A percentile compares a stretch with the other conserved stretches of the same genome.
phyloP scores from a whole-genome alignment of 1,140 invertebrate species.

The Gonatopus flavifemur region DNA sequence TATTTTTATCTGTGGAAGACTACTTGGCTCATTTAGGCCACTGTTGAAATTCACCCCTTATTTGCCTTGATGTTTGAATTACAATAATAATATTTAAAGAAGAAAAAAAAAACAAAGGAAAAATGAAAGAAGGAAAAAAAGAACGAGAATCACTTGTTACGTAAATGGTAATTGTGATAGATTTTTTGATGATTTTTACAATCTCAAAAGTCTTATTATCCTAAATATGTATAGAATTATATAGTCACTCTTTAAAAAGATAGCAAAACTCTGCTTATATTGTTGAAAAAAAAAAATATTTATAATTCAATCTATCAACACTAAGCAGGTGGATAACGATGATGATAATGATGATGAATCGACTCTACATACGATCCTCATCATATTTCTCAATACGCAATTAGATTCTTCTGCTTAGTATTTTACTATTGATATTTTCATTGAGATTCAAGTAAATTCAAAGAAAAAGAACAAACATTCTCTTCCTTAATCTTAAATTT shows the following conservation, averaged over 20 bases:
- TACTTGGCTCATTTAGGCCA: conserved; percentile 59
- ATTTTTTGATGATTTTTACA: conserved; percentile 64
- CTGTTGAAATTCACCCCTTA: conserved; percentile 60
- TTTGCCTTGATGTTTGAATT: conserved; percentile 60
- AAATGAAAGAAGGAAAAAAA: too few species aligned
- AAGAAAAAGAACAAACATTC: too few species aligned
- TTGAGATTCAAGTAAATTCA: too few species aligned
- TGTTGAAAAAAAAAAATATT: conserved; percentile 33
- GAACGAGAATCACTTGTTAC: conserved; percentile 56
- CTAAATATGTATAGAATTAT: conserved; percentile 57
- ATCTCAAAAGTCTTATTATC: conserved; percentile 61
- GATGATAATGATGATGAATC: conserved; percentile 25
- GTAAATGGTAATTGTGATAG: conserved; percentile 62
- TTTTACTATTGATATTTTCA: conserved; percentile 31
- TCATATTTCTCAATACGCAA: too few species aligned
- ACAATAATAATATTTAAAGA: conserved; percentile 54
- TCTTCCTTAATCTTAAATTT: too few species aligned
- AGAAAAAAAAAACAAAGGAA: conserved; percentile 37
- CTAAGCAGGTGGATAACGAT: conserved; percentile 26
- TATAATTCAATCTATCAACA: conserved; percentile 10
- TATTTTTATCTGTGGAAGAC: conserved; percentile 60
- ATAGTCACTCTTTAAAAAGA: conserved; percentile 54
- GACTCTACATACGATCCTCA: too few species aligned
- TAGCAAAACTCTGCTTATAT: conserved; percentile 50
- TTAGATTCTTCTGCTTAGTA: conserved; percentile 28